Conservation (phyloP, 2,888 invertebrate genomes). For the Drosophila koepferae region DNA sequence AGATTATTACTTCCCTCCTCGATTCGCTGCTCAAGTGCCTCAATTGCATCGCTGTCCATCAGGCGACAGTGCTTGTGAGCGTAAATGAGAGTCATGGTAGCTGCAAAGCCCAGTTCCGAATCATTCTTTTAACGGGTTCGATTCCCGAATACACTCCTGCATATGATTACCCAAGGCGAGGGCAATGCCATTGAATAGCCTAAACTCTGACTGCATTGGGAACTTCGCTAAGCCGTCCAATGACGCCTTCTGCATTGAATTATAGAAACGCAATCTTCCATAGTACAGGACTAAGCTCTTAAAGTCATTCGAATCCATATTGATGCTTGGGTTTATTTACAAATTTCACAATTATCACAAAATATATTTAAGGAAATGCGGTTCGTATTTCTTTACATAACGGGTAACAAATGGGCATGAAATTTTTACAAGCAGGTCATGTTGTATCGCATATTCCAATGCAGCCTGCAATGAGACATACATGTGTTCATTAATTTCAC, state of each 20-base stretch:
- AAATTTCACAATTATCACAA: constrained; percentile 59
- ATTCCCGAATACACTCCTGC: constrained; percentile 92
- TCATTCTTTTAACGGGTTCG: constrained; percentile 90
- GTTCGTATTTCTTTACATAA: constrained; percentile 86
- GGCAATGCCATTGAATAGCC: constrained; percentile 90
- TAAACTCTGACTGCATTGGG: constrained; percentile 89
- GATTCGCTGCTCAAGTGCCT: constrained; percentile 90
- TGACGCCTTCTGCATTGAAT: constrained; percentile 90
- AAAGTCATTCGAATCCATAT: constrained; percentile 88
- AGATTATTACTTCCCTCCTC: constrained; percentile 91
- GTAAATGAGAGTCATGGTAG: constrained; percentile 91
- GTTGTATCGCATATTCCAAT: constrained; percentile 88
- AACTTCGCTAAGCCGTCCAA: constrained; percentile 90
- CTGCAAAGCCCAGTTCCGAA: constrained; percentile 90
- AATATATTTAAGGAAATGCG: constrained; percentile 75
- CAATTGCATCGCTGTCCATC: constrained; percentile 89
- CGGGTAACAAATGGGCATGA: constrained; percentile 90
- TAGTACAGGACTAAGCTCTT: constrained; percentile 92
- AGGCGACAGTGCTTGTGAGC: constrained; percentile 89
- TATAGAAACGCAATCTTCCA: constrained; percentile 92
- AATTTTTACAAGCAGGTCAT: constrained; percentile 88
- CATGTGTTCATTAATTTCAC: not conserved
- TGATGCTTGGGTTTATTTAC: constrained; percentile 46
- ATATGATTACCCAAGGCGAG: constrained; percentile 90
- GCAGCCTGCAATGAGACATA: constrained; percentile 87